Evolutionary conservation across 2,113 vertebrate genomes (phyloP).

Genomic region (Ctenomys sociabilis): DNA sequence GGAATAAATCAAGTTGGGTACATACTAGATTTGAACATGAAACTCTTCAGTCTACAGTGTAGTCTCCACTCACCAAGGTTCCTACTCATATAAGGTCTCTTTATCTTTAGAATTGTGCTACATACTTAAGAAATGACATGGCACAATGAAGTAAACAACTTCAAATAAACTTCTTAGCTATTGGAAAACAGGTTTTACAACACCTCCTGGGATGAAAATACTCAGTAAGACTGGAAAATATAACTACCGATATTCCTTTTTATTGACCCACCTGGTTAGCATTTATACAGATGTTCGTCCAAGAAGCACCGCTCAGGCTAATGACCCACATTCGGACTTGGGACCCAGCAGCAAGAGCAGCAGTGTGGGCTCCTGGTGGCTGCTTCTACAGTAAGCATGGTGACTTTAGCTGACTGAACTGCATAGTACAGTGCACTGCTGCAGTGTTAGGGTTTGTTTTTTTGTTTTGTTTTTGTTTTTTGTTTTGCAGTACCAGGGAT

Average conservation of each 20-base stretch:
- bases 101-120: background rate
- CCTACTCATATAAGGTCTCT: background rate
- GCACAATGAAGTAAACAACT: background rate
- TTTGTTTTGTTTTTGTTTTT: too few relatives aligned
- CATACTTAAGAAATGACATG: background rate
- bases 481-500: too few relatives aligned
- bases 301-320: background rate
- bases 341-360: too few relatives aligned
- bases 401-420: background rate
- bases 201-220: constrained; percentile 15
- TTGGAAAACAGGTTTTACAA: background rate
- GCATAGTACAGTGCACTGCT: background rate
- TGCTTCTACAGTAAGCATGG: background rate
- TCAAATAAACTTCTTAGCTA: background rate
- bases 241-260: background rate
- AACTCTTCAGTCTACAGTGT: background rate
- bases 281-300: too few relatives aligned
- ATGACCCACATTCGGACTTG: background rate
- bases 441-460: background rate
- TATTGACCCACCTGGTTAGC: background rate
- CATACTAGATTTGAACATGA: background rate
- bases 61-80: background rate
- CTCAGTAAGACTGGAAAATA: background rate
- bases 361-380: background rate
- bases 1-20: background rate